These are phyloP conservation scores for Marcusenius ussheri DNA, from an alignment of 2,113 vertebrate genomes.

Conservation along the genomic window DNA sequence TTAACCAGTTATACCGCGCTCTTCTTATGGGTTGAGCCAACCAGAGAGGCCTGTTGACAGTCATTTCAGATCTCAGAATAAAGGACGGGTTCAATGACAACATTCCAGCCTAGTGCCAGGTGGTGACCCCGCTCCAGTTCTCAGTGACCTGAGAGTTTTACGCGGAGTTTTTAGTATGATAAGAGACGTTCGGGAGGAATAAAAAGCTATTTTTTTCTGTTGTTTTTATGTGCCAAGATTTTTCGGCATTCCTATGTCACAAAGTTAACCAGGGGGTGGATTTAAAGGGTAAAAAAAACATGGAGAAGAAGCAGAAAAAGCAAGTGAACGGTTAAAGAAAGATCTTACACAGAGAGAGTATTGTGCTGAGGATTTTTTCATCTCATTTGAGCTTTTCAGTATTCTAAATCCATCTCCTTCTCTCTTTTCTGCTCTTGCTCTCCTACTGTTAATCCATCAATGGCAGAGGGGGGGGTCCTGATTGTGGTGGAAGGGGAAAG, in stretches of 20 bases:
- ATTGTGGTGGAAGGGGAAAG: background rate
- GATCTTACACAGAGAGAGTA: conserved; percentile 8
- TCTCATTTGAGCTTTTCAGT: background rate
- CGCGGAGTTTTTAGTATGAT: background rate
- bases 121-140: background rate
- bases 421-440: conserved; percentile 3
- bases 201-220: background rate
- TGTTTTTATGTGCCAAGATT: background rate
- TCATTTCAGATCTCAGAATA: background rate
- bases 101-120: conserved; percentile 7
- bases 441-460: conserved; percentile 11
- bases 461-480: background rate
- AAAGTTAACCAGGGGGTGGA: conserved; percentile 16
- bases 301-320: background rate
- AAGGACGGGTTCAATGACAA: background rate
- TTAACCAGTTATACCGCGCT: background rate
- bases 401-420: background rate
- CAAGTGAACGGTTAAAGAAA: background rate
- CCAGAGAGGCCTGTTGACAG: background rate
- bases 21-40: background rate
- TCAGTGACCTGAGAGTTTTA: background rate
- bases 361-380: conserved; percentile 10
- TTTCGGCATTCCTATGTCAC: conserved; percentile 5
- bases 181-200: background rate
- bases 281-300: background rate